Evolutionary conservation across 2,797 vertebrate genomes (phyloP), one percentile per base, ranked within the genome.

Genomic region (Sandelia bainsii): DNA sequence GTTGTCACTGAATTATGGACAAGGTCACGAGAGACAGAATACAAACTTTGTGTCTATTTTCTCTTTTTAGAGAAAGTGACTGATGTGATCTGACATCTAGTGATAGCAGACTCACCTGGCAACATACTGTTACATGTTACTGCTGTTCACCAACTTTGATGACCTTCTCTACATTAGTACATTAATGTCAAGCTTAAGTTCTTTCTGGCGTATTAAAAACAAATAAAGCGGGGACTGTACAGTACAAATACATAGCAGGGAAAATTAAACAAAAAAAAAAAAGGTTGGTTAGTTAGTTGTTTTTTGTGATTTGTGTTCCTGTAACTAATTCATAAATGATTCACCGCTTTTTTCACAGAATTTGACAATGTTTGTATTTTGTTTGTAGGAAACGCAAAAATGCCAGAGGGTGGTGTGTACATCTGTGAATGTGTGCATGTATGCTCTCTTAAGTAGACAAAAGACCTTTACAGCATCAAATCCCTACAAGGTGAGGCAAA

Each of bases 401-500:
- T 83, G 85, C 89, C 85, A 80, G 90, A 90, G 84, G 90, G 84
- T 66, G 87, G 80, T 88, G 80, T 82, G 80, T 75, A 52, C 39
- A 68, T 60, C 77, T 71, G 74, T 49, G 57, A 62, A 74, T 69
- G 68, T 70, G 69, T 58, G 79, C 39, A 54, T 79, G 79, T 62
- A 49, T 75, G 83, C 81, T 87, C 86, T 88, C 83, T 56, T 73
- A 84, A 85, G 80, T 75, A 90, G 87, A 93, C 93, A 93, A 93
- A 91, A 90, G 82, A 84, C 87, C 85, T 87, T 87, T 84, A 83
- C 78, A 77, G 75, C 80, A 90, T 92, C 84, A 91, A 92, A 92
- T 91, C 84, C 86, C 74, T 81, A 90, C 90, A 91, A 93, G 92
- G 91, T 93, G 90, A 92, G 87, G 83, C 75, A 78, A 82, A 92